phyloP scores from a whole-genome alignment of 2,113 vertebrate species.

The Nesogale talazaci region DNA sequence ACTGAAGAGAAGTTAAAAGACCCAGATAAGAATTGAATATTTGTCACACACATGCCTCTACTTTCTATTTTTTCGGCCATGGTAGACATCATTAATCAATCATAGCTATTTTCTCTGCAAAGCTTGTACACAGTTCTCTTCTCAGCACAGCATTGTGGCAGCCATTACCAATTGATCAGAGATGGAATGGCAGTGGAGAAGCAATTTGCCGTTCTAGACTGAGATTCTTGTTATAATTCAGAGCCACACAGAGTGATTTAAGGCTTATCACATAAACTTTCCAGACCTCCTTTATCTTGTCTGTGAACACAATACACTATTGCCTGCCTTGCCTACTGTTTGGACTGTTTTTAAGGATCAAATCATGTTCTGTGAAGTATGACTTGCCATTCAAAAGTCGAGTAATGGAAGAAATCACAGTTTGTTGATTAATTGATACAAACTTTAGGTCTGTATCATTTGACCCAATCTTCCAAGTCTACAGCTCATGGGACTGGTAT shows the following conservation, averaged over 20 bases:
- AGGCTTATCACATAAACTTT: conserved; percentile 33
- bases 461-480: not conserved
- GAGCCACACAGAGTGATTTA: conserved; percentile 46
- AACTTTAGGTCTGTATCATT: not conserved
- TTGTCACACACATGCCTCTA: not conserved
- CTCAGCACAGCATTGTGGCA: not conserved
- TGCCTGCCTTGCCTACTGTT: not conserved
- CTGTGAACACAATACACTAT: not conserved
- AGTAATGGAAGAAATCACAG: conserved; percentile 1
- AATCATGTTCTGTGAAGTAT: conserved; percentile 18
- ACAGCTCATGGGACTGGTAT: not conserved
- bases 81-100: conserved; percentile 26
- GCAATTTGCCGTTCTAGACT: conserved; percentile 47
- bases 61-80: conserved; percentile 8
- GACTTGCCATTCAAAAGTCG: conserved; percentile 44
- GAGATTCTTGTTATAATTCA: conserved; percentile 43
- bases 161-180: conserved; percentile 18
- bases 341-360: conserved; percentile 13
- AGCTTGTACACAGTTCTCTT: not conserved
- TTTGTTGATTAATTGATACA: conserved; percentile 1
- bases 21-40: not conserved
- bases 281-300: conserved; percentile 42
- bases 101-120: not conserved
- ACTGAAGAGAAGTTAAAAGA: not conserved
- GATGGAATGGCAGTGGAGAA: conserved; percentile 20